These are phyloP conservation scores for Ahaetulla prasina DNA, from an alignment of 2,113 vertebrate species.

Conservation along the genomic window DNA sequence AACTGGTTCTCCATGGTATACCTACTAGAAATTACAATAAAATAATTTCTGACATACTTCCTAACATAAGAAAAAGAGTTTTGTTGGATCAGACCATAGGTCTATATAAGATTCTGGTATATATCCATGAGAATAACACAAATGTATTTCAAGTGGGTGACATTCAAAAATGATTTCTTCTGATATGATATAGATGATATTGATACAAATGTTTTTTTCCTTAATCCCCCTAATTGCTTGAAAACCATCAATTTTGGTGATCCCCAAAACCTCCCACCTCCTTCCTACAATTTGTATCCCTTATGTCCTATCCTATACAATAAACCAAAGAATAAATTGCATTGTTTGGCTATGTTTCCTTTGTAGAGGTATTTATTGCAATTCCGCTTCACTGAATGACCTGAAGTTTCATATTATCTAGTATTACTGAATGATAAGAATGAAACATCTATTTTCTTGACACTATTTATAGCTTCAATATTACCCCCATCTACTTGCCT, in stretches of 20 bases:
- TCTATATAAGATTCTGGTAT: not conserved
- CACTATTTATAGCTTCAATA: not conserved
- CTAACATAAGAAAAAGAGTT: no score
- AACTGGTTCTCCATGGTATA: not conserved
- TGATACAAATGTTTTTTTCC: no score
- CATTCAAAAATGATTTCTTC: no score
- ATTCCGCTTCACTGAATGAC: not conserved
- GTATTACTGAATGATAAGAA: not conserved
- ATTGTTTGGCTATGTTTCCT: not conserved
- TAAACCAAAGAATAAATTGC: not conserved
- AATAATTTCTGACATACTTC: no score
- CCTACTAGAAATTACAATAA: not conserved
- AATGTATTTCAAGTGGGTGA: no score
- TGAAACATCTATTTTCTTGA: not conserved
- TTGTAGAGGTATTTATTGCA: not conserved
- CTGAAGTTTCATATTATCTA: not conserved
- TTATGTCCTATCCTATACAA: not conserved
- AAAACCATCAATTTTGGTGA: no score
- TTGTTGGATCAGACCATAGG: not conserved
- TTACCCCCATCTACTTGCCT: not conserved
- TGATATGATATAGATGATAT: no score
- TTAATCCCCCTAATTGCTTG: no score
- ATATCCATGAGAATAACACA: no score
- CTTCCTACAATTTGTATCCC: not conserved
- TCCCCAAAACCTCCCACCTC: no score